Evolutionary conservation across 2,113 vertebrate species (phyloP), one percentile per base, ranked within the genome.

Genomic region (Miniopterus natalensis): DNA sequence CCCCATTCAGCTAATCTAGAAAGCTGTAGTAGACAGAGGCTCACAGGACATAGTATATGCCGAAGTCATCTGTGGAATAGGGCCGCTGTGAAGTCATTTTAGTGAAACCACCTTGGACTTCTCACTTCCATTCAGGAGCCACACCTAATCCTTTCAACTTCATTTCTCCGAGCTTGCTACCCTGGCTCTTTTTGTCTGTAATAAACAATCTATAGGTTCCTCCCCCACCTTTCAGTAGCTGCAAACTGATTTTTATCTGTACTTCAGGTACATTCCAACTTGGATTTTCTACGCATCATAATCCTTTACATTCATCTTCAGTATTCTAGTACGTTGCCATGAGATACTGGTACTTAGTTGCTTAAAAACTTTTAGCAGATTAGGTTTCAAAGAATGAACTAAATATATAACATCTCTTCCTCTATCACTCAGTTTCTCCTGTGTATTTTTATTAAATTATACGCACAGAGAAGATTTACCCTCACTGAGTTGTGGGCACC

Each of bases 11-110:
- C n/a, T 80, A 0, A 0, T 65, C 23, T 73, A 84, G 27, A 78
- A 89, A 68, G 51, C 47, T 13, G 27, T 40, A 73, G 10, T 21
- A 78, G 81, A 55, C 0, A 68, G 70, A 86, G 55, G 95, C 98
- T 98, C 97, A 98, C 98, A 98, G 97, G 70, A 94, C 71, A 23
- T 93, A 97, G 95, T 95, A 95, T 88, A 77, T 8, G 1, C 49
- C 6, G 66, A 95, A 97, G 83, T 88, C 53, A 0, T 84, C 25
- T 2, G 80, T 12, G 6, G 96, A 84, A 47, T 42, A 53, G 36
- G 79, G 1, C 45, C 9, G 57, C 81, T 14, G 84, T 18, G 98
- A 97, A 96, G 95, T 73, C 98, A 96, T 97, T 5, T 0, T 53
- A 42, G 17, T 47, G 78, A 85, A 91, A 78, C 27, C 21, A 29